These are phyloP conservation scores for Temnothorax rugatulus DNA, from an alignment of 2,888 invertebrate genomes.

Conservation along the genomic window DNA sequence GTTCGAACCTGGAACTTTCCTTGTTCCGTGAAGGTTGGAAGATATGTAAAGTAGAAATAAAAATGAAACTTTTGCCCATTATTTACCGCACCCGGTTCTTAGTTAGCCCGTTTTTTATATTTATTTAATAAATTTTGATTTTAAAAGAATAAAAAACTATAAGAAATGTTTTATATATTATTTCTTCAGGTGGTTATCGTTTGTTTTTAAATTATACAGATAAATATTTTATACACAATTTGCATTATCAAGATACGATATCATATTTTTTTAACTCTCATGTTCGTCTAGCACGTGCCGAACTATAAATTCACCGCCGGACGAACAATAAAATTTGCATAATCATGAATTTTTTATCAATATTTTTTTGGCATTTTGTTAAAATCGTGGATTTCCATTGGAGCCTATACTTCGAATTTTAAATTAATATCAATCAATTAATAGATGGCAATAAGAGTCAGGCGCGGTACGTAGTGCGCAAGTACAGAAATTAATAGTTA, in stretches of 20 bases:
- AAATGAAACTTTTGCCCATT: too few relatives aligned
- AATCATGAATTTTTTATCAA: not conserved
- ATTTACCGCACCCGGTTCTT: too few relatives aligned
- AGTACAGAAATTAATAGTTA: too few relatives aligned
- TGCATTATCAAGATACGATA: not conserved
- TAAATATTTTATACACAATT: not conserved
- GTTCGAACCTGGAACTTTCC: too few relatives aligned
- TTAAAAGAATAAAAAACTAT: not conserved
- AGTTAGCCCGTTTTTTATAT: too few relatives aligned
- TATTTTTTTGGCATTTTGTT: not conserved
- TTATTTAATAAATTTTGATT: not conserved
- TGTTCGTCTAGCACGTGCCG: not conserved
- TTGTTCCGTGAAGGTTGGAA: too few relatives aligned
- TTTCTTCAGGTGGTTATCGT: not conserved
- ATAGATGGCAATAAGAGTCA: too few relatives aligned
- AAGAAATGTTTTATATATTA: not conserved
- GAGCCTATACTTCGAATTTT: too few relatives aligned
- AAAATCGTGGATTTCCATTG: not conserved
- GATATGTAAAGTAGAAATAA: too few relatives aligned
- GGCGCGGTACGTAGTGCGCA: too few relatives aligned
- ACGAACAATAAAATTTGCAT: not conserved
- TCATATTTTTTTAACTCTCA: not conserved
- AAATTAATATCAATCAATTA: too few relatives aligned
- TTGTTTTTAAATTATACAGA: not conserved
- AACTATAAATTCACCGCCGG: not conserved